Evolutionary conservation across 1,140 invertebrate genomes (phyloP).

Genomic region (Anastrepha ludens): DNA sequence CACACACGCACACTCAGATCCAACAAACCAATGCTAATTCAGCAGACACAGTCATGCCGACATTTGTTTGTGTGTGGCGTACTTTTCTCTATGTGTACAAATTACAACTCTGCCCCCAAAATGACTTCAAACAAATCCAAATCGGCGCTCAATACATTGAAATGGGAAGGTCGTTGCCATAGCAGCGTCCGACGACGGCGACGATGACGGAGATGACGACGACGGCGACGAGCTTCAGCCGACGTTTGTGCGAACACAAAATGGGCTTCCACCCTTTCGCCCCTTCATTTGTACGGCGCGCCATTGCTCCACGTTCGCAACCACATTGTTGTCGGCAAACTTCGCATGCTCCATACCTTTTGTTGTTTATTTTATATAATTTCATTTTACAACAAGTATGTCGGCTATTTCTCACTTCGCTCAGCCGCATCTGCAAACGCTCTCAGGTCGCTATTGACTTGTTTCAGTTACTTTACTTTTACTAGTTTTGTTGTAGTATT

Average conservation of each 20-base stretch:
- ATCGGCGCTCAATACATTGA: slow-evolving; percentile 47
- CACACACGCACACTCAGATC: neutral
- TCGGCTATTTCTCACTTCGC: neutral
- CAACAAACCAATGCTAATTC: slow-evolving; percentile 50
- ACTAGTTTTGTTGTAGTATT: slow-evolving; percentile 22
- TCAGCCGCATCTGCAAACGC: neutral
- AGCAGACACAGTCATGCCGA: neutral
- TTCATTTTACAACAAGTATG: neutral
- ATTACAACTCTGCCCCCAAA: neutral
- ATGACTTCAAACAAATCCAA: slow-evolving; percentile 51
- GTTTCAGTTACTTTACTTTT: neutral
- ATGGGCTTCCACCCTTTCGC: neutral
- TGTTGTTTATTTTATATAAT: slow-evolving; percentile 31
- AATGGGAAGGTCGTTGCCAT: slow-evolving; percentile 73
- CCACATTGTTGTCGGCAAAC: slow-evolving; percentile 27
- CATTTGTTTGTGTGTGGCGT: neutral
- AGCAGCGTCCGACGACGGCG: slow-evolving; percentile 58
- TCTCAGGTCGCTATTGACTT: slow-evolving; percentile 25
- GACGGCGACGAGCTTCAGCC: neutral
- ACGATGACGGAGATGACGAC: neutral
- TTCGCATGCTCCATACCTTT: neutral
- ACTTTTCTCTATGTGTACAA: neutral
- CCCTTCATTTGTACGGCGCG: neutral
- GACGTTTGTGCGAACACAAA: neutral
- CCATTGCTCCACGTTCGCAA: neutral